phyloP scores from a whole-genome alignment of 1,140 invertebrate genomes.

The Leptinotarsa lineolata region DNA sequence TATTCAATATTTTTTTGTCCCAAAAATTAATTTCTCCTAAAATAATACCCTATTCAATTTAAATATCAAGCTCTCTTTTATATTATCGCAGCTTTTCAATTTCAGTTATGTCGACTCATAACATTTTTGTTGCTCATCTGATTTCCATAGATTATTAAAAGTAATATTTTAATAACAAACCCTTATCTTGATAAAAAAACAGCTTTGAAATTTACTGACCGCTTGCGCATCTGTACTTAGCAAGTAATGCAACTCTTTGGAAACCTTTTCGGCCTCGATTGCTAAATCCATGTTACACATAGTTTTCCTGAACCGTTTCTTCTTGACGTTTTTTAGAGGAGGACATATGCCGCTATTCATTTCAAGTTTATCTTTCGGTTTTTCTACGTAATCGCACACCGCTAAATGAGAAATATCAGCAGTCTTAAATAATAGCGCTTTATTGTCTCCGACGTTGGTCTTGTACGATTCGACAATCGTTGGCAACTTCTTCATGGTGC shows the following conservation, averaged over 20 bases:
- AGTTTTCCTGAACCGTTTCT: slow-evolving; percentile 49
- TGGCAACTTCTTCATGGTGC: slow-evolving; percentile 47
- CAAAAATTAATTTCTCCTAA: too few species aligned
- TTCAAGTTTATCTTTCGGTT: slow-evolving; percentile 30
- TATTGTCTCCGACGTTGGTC: slow-evolving; percentile 42
- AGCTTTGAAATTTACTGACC: slow-evolving; percentile 34
- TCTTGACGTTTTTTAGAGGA: slow-evolving; percentile 51
- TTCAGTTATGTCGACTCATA: slow-evolving; percentile 7
- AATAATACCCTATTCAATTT: not conserved
- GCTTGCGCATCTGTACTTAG: slow-evolving; percentile 50
- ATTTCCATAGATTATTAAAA: not conserved
- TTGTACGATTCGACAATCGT: slow-evolving; percentile 52
- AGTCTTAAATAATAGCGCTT: slow-evolving; percentile 46
- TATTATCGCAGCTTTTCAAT: not conserved
- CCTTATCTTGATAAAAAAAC: not conserved
- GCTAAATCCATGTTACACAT: slow-evolving; percentile 45
- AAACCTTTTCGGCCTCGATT: slow-evolving; percentile 42
- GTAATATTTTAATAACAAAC: slow-evolving; percentile 3
- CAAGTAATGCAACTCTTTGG: slow-evolving; percentile 50
- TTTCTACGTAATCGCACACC: slow-evolving; percentile 35
- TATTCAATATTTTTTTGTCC: too few species aligned
- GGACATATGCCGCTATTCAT: slow-evolving; percentile 45
- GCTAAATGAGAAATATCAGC: slow-evolving; percentile 51
- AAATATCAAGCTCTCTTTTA: not conserved
- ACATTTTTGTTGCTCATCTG: not conserved